phyloP scores from a whole-genome alignment of 2,888 invertebrate genomes.

The Byasa hedistus region DNA sequence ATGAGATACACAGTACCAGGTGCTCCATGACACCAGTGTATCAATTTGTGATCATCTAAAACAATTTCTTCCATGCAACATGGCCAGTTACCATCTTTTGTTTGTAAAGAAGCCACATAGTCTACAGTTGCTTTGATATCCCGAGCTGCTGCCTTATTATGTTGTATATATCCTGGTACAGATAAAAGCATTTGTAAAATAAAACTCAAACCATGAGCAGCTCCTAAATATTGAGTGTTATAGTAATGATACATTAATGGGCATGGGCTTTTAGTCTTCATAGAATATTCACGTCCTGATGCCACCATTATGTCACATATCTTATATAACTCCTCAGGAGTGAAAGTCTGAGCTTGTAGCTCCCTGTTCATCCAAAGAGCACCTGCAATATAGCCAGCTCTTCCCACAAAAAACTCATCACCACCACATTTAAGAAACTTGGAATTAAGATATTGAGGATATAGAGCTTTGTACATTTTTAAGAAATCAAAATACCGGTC shows the following conservation, averaged over 20 bases:
- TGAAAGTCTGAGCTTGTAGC: slow-evolving; percentile 64
- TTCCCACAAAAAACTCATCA: slow-evolving; percentile 92
- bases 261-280: slow-evolving; percentile 75
- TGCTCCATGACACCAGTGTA: slow-evolving; percentile 96
- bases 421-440: slow-evolving; percentile 83
- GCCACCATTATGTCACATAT: slow-evolving; percentile 85
- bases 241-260: slow-evolving; percentile 91
- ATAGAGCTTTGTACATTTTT: slow-evolving; percentile 62
- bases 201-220: slow-evolving; percentile 80
- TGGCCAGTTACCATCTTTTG: slow-evolving; percentile 86
- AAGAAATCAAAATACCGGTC: slow-evolving; percentile 53
- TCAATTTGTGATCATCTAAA: slow-evolving; percentile 82
- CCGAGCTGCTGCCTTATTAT: slow-evolving; percentile 72
- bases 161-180: slow-evolving; percentile 76
- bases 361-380: slow-evolving; percentile 85
- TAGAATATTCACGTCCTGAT: slow-evolving; percentile 86
- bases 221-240: slow-evolving; percentile 85
- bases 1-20: slow-evolving; percentile 90
- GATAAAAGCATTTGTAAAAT: slow-evolving; percentile 79
- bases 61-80: slow-evolving; percentile 86
- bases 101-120: slow-evolving; percentile 83
- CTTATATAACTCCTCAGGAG: slow-evolving; percentile 74
- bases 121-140: slow-evolving; percentile 84
- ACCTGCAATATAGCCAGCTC: slow-evolving; percentile 90
- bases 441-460: slow-evolving; percentile 55